phyloP scores from a whole-genome alignment of 2,888 invertebrate genomes.

The Catocala fraxini region DNA sequence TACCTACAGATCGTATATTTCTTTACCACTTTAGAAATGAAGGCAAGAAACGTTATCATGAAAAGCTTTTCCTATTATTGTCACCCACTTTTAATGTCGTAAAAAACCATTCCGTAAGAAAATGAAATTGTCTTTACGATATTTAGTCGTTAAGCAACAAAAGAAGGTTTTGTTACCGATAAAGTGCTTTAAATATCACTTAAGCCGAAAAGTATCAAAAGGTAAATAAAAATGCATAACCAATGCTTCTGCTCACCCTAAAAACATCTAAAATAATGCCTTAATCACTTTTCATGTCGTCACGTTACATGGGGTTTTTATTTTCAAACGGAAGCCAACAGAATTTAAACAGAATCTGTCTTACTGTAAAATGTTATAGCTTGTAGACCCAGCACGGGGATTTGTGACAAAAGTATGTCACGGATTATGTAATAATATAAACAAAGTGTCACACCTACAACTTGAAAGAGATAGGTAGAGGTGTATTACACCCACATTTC shows the following conservation, averaged over 20 bases:
- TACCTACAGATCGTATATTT: no score
- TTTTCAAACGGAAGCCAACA: slow-evolving; percentile 9
- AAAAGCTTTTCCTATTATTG: no score
- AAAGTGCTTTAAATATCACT: neutral
- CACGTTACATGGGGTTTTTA: slow-evolving; percentile 1
- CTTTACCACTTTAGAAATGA: no score
- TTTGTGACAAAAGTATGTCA: no score
- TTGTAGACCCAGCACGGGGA: neutral
- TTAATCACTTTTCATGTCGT: neutral
- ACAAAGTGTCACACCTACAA: no score
- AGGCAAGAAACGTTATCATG: no score
- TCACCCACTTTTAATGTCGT: no score
- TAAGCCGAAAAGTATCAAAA: neutral
- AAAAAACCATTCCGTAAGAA: no score
- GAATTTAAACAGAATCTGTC: neutral
- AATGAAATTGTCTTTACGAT: neutral
- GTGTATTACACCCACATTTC: no score
- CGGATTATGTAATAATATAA: no score
- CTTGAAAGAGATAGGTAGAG: no score
- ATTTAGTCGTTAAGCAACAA: neutral
- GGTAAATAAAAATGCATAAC: neutral
- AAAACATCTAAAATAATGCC: neutral
- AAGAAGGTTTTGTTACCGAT: neutral
- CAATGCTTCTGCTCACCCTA: no score
- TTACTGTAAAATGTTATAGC: neutral